Evolutionary conservation across 2,888 invertebrate species (phyloP), one percentile per base, ranked within the genome.

Genomic region (Trilocha varians): DNA sequence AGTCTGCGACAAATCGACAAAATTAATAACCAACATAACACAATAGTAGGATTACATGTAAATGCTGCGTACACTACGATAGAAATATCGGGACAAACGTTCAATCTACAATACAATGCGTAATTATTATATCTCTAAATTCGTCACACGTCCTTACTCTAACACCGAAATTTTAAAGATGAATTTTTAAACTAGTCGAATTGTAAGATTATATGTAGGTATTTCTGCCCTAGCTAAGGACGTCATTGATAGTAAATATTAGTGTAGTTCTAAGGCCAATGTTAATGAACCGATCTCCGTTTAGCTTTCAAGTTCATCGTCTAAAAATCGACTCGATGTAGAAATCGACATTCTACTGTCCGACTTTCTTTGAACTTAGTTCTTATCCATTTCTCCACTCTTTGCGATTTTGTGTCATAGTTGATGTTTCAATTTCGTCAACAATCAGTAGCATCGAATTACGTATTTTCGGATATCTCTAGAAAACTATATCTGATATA

Each of bases 181-280:
- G 25, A 71, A 74, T 66, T 70, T 64, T 61, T 62, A 70, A 72
- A 73, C 65, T 70, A 70, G 62, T 69, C 67, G 65, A 70, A 70
- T 64, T 64, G 67, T 70, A 69, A 69, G 58, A 48, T 59, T 67
- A 69, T 79, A 79, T 66, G 65, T 74, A 75, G 57, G 60, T 74
- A 74, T 79, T 83, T 80, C 78, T 79, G 73, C 63, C 83, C 84
- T 74, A 70, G 71, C 66, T 62, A 46, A 79, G 83, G 80, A 83
- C 79, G 79, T 76, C 79, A 77, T 77, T 55, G 62, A 57, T 65
- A 63, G 57, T 49, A 41, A 50, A 52, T 49, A 55, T 11, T 25
- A 9, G 11, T 25, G 6, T 25, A 9, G 11, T 25, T 25, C 25
- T 25, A 25, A 25, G 25, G n/a, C n/a, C n/a, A n/a, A n/a, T n/a